These are phyloP conservation scores for Homalodisca vitripennis DNA, from an alignment of 1,140 invertebrate species.

Conservation along the genomic window DNA sequence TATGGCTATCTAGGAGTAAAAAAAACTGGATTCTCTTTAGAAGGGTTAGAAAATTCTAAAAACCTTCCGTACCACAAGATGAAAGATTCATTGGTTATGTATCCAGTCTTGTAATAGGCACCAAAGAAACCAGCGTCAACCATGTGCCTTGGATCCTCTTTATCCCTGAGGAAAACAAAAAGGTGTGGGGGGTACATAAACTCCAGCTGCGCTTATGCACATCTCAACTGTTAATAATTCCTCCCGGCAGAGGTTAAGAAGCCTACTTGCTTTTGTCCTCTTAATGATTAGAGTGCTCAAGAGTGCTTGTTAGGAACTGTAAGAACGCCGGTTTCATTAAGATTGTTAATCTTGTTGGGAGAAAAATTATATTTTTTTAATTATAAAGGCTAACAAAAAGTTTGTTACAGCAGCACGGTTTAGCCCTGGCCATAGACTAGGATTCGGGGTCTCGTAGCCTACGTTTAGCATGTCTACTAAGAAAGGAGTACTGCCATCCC, in stretches of 20 bases:
- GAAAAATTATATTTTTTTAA: constrained; percentile 28
- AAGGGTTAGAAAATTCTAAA: neutral
- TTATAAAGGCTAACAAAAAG: constrained; percentile 30
- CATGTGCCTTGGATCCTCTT: constrained; percentile 38
- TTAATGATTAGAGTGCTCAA: constrained; percentile 42
- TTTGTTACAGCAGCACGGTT: constrained; percentile 23
- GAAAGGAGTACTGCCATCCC: constrained; percentile 27
- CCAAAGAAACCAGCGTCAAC: constrained; percentile 41
- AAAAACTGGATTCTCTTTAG: too few relatives aligned
- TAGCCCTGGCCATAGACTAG: constrained; percentile 27
- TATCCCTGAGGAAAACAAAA: constrained; percentile 48
- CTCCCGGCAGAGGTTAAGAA: constrained; percentile 43
- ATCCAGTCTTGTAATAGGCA: constrained; percentile 43
- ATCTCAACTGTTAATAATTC: constrained; percentile 42
- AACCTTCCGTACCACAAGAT: constrained; percentile 5
- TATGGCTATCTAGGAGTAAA: too few relatives aligned
- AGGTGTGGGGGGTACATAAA: constrained; percentile 47
- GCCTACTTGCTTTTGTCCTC: constrained; percentile 45
- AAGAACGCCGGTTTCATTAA: constrained; percentile 51
- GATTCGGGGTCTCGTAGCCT: constrained; percentile 25
- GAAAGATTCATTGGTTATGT: constrained; percentile 29
- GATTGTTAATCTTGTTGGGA: constrained; percentile 48
- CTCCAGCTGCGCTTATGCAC: constrained; percentile 49
- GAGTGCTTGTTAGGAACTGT: constrained; percentile 44
- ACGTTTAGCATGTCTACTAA: constrained; percentile 25